Conservation (phyloP, 2,113 vertebrate genomes). For the Dendropsophus ebraccatus region DNA sequence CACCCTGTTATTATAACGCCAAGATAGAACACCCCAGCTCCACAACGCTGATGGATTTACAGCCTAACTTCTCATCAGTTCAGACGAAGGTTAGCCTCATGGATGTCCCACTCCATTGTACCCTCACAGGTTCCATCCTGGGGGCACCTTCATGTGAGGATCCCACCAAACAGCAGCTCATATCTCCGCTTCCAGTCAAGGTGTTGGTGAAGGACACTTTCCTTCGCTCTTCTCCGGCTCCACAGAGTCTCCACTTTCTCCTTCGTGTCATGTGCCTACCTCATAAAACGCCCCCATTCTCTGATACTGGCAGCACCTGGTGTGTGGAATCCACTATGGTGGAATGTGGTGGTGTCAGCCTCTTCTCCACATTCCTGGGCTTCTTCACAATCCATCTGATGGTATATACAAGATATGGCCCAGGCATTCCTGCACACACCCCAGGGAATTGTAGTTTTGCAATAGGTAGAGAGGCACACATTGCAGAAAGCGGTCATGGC, state of each 20-base stretch:
- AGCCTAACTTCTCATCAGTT: too few relatives aligned
- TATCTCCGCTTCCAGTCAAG: too few relatives aligned
- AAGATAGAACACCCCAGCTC: neutral
- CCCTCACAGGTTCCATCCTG: too few relatives aligned
- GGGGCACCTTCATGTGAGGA: too few relatives aligned
- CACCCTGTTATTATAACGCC: neutral
- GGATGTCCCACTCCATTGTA: too few relatives aligned
- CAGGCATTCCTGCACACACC: neutral
- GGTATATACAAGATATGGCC: neutral
- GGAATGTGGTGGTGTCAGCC: neutral
- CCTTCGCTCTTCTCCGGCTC: neutral
- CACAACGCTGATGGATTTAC: neutral
- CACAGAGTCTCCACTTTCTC: neutral
- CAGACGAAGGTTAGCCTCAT: too few relatives aligned
- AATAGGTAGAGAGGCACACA: too few relatives aligned
- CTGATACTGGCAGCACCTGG: slow-evolving; percentile 14
- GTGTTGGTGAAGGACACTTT: neutral
- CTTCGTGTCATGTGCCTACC: neutral
- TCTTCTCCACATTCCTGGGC: slow-evolving; percentile 12
- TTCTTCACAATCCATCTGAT: neutral
- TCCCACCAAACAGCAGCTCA: too few relatives aligned
- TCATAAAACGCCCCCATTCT: neutral
- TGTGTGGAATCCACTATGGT: neutral
- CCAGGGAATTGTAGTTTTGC: too few relatives aligned
- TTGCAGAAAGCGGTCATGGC: too few relatives aligned